A percentile compares a stretch with the other conserved stretches of the same genome.
Conservation (phyloP, 2,113 vertebrate species). For the Cariama cristata region DNA sequence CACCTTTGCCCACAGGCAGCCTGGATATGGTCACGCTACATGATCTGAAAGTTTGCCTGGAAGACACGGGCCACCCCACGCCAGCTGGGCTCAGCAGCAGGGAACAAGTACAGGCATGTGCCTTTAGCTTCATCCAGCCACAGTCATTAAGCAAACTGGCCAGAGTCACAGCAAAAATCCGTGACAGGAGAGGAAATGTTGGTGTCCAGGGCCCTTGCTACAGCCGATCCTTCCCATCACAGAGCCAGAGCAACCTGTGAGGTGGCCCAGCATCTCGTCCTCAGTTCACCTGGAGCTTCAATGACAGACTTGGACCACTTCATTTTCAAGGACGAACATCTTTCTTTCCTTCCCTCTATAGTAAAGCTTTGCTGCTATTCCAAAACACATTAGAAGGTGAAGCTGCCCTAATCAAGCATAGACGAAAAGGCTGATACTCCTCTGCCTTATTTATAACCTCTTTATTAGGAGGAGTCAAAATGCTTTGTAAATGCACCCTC, state of each 20-base stretch:
- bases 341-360: not conserved
- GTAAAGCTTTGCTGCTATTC: not conserved
- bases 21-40: not conserved
- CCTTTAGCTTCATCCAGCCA: not conserved
- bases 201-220: too few relatives aligned
- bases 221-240: rapidly evolving
- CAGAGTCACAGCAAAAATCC: not conserved
- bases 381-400: not conserved
- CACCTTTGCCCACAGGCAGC: not conserved
- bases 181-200: rapidly evolving
- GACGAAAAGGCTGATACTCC: not conserved
- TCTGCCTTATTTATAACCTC: not conserved
- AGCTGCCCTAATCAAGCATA: not conserved
- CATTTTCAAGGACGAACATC: not conserved
- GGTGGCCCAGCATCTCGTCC: not conserved
- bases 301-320: not conserved
- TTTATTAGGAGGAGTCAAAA: not conserved
- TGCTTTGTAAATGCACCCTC: not conserved
- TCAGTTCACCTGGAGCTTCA: not conserved
- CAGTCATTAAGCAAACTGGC: not conserved
- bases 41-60: not conserved
- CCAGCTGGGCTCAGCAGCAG: not conserved
- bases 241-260: not conserved
- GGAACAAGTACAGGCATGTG: not conserved
- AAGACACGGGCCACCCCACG: not conserved